These are phyloP conservation scores for Aradus depressus DNA, from an alignment of 2,888 invertebrate genomes.

Conservation along the genomic window DNA sequence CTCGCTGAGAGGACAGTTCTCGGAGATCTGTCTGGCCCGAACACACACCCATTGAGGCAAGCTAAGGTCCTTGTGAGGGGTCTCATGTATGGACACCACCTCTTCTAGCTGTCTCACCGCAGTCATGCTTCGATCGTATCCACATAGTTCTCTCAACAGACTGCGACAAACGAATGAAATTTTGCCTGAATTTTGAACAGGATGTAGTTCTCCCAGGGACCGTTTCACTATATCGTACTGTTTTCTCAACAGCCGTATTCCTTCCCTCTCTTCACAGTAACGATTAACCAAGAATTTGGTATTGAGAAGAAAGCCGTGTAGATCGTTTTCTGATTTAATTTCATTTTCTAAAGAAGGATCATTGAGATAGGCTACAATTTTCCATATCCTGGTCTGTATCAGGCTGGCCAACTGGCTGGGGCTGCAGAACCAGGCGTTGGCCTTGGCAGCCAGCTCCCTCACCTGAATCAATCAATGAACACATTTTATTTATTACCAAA, in stretches of 20 bases:
- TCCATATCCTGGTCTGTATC: conserved; percentile 20
- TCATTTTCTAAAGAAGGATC: conserved; percentile 22
- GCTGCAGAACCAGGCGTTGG: conserved; percentile 39
- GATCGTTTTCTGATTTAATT: conserved; percentile 26
- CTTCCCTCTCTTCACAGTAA: conserved; percentile 25
- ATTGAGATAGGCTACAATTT: conserved; percentile 23
- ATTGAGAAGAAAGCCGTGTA: conserved; percentile 28
- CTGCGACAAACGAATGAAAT: conserved; percentile 22
- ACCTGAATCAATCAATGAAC: conserved; percentile 37
- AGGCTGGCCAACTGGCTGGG: conserved; percentile 20
- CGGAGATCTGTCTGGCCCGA: conserved; percentile 17
- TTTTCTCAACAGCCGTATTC: conserved; percentile 15
- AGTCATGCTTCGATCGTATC: background rate
- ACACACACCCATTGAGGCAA: conserved; percentile 20
- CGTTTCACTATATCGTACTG: conserved; percentile 15
- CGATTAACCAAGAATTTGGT: conserved; percentile 22
- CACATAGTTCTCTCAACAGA: conserved; percentile 8
- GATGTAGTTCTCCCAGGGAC: conserved; percentile 19
- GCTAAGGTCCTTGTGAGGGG: background rate
- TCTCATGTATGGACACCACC: background rate
- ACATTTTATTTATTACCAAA: background rate
- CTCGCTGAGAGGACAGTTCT: conserved; percentile 18
- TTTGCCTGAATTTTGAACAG: conserved; percentile 18
- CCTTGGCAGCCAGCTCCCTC: conserved; percentile 40
- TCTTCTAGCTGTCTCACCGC: conserved; percentile 17